Conservation (phyloP, 2,113 vertebrate genomes). For the Elgaria multicarinata region DNA sequence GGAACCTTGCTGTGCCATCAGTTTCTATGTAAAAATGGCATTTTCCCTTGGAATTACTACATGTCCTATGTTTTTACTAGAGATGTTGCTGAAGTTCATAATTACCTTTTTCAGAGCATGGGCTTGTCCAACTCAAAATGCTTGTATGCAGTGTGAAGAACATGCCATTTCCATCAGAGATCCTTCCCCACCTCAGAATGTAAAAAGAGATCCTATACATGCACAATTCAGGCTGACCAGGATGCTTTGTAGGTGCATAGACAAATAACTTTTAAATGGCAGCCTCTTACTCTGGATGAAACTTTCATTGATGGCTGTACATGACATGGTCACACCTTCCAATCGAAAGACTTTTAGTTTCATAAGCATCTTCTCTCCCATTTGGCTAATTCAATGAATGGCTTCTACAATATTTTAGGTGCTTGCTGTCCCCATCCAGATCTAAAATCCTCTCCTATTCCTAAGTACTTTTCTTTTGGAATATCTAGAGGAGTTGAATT, state of each 20-base stretch:
- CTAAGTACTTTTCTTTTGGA: background rate
- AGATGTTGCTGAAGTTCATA: background rate
- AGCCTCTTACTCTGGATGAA: background rate
- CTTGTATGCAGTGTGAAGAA: background rate
- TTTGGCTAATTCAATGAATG: background rate
- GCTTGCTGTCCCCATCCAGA: too few species aligned
- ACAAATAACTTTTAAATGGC: background rate
- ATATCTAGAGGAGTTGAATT: background rate
- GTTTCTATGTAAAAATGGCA: background rate
- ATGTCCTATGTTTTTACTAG: background rate
- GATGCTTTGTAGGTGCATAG: background rate
- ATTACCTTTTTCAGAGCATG: background rate
- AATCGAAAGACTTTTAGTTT: background rate
- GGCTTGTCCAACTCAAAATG: background rate
- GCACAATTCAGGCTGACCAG: background rate
- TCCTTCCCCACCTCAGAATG: background rate
- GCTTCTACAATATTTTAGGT: background rate
- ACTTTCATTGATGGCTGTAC: background rate
- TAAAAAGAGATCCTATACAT: background rate
- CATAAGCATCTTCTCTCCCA: too few species aligned
- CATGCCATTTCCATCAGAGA: background rate
- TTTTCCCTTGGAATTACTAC: background rate
- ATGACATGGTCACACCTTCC: background rate
- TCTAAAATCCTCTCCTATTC: background rate
- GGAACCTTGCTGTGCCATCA: too few species aligned